Base-by-base conservation (phyloP, 2,888 invertebrate species). In the Pilophorus perplexus region DNA sequence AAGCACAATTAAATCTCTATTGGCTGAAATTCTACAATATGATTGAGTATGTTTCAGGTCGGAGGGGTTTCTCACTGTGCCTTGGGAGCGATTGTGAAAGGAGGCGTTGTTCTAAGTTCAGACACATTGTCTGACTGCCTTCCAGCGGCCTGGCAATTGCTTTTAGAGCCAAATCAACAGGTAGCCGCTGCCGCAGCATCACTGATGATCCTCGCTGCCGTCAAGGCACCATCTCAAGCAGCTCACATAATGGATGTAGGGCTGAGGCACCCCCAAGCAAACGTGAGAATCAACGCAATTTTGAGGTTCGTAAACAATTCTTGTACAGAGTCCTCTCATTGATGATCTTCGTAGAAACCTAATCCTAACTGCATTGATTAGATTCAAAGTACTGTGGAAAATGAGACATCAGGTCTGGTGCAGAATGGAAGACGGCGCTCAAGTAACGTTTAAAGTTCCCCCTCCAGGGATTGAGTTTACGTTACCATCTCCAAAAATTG, bases 391-490 rank as follows among this genome's bases (percentile, higher is more conserved):
- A 1, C 82, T 99, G 71, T 99, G 98, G 98, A 93, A 94, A 75
- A 86, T 93, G 72, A 84, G 99, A 1, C 96, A 93, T 76, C 99
- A 99, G 82, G 95, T 96, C 0, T 99, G 99, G 99, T 94, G 97
- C 0, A 84, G 98, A 67, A 96, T 99, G 97, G 99, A 99, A 77
- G 98, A 98, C 75, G 90, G 92, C 5, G 98, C 98, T 0, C 94
- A 96, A 67, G 79, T 91, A 68, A 88, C 91, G 0, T 98, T 99
- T 77, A 99, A 98, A 81, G 96, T 99, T 1, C 97, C 98, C 0
- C 99, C 99, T 0, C 99, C 99, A 0, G 94, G 95, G 18, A 99
- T 99, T 68, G 99, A 99, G 76, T 99, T 99, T 76, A 99, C 99
- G 0, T 80, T 99, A 55, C 99, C 99, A 0, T 99, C 98, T 0